Percentiles rank a stretch among this genome's conserved stretches.
Evolutionary conservation across 2,888 invertebrate species (phyloP).

Genomic region (Abscondita cerata): DNA sequence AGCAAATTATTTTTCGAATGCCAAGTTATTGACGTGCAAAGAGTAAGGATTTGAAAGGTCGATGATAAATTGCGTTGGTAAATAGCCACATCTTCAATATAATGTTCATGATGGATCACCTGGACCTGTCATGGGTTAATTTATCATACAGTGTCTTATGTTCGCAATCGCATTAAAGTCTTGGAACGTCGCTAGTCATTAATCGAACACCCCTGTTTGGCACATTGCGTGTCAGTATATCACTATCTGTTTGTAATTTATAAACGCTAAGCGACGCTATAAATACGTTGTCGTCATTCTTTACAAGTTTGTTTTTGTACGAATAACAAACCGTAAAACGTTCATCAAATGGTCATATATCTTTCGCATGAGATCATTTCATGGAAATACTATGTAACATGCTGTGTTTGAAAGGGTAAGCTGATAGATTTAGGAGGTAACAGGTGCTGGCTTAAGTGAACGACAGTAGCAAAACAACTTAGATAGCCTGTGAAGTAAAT

Average conservation of each 20-base stretch:
- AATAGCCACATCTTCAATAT: slow-evolving; percentile 58
- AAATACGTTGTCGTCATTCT: slow-evolving; percentile 44
- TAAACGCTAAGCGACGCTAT: slow-evolving; percentile 36
- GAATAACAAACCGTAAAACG: slow-evolving; percentile 49
- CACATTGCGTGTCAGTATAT: slow-evolving; percentile 39
- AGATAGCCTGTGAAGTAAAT: slow-evolving; percentile 33
- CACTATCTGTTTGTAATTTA: slow-evolving; percentile 37
- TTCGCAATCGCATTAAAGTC: slow-evolving; percentile 37
- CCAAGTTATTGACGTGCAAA: slow-evolving; percentile 14
- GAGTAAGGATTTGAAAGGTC: slow-evolving; percentile 32
- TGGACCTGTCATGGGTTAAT: slow-evolving; percentile 57
- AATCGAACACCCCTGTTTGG: slow-evolving; percentile 42
- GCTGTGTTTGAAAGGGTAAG: slow-evolving; percentile 39
- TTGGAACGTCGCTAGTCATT: slow-evolving; percentile 44
- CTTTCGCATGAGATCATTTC: slow-evolving; percentile 42
- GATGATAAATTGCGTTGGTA: slow-evolving; percentile 48
- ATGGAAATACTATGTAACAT: slow-evolving; percentile 36
- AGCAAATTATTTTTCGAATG: background rate
- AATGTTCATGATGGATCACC: slow-evolving; percentile 60
- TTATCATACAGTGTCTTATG: slow-evolving; percentile 53
- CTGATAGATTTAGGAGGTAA: slow-evolving; percentile 48
- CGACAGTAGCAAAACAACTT: slow-evolving; percentile 33
- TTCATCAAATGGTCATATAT: slow-evolving; percentile 48
- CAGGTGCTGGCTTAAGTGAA: slow-evolving; percentile 44
- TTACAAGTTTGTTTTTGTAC: slow-evolving; percentile 46